Percentiles rank a stretch among this genome's conserved stretches.
Conservation (phyloP, 2,113 vertebrate species). For the Sterna hirundo region DNA sequence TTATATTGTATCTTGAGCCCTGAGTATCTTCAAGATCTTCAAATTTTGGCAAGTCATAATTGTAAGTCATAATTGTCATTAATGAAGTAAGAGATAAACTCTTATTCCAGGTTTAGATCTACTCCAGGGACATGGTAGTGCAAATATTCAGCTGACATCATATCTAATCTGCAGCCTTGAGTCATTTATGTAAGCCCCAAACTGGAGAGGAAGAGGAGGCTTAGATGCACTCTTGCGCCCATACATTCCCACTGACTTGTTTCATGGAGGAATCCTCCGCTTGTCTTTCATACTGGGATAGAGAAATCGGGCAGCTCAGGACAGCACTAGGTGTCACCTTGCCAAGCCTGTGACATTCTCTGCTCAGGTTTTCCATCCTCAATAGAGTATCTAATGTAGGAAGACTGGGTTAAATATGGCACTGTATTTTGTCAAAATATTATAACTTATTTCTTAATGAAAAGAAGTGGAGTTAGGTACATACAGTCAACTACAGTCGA, state of each 20-base stretch:
- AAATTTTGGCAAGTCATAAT: background rate
- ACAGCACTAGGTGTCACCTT: background rate
- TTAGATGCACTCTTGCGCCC: background rate
- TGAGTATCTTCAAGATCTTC: background rate
- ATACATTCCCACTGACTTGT: background rate
- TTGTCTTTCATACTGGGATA: background rate
- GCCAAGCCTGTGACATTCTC: background rate
- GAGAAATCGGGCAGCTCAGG: accelerated
- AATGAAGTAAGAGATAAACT: background rate
- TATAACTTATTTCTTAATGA: background rate
- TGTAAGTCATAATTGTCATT: too few species aligned
- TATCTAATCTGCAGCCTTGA: background rate
- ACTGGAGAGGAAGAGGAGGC: background rate
- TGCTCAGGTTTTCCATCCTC: background rate
- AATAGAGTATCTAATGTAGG: background rate
- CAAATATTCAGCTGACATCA: background rate
- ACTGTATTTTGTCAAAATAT: background rate
- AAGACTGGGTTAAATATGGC: background rate
- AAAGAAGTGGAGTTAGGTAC: background rate
- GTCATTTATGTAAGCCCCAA: background rate
- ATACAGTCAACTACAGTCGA: background rate
- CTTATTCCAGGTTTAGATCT: background rate
- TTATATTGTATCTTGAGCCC: background rate
- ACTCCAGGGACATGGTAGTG: background rate
- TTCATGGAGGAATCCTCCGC: background rate